These are phyloP conservation scores for Myopa testacea DNA, from an alignment of 2,888 invertebrate genomes.

Conservation along the genomic window DNA sequence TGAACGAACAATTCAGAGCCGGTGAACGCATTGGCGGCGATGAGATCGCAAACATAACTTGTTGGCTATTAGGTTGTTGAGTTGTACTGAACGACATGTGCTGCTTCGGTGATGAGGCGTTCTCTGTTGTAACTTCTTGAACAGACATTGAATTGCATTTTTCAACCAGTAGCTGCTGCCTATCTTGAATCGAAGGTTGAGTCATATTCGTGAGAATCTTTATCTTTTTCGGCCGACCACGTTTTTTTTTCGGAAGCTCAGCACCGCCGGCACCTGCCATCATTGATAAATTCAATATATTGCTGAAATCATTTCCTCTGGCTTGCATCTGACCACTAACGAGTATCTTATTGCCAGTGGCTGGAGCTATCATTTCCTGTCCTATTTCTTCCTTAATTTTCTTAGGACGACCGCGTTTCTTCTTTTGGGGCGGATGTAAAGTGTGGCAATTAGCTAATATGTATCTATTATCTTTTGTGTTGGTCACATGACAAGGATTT, in stretches of 20 bases:
- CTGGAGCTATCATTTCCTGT: conserved; percentile 71
- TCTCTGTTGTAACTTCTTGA: conserved; percentile 51
- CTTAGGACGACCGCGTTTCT: conserved; percentile 91
- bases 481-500: conserved; percentile 27
- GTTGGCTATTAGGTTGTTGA: conserved; percentile 47
- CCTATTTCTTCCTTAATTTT: conserved; percentile 69
- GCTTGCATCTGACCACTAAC: conserved; percentile 66
- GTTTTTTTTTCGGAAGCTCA: conserved; percentile 85
- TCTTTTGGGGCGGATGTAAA: conserved; percentile 76
- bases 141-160: conserved; percentile 55
- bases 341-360: conserved; percentile 68
- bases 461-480: conserved; percentile 19
- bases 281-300: conserved; percentile 61
- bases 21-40: conserved; percentile 64
- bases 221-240: conserved; percentile 89
- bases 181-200: conserved; percentile 69
- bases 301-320: conserved; percentile 69
- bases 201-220: conserved; percentile 68
- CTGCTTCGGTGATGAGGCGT: conserved; percentile 49
- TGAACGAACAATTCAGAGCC: conserved; percentile 58
- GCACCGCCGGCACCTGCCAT: conserved; percentile 59
- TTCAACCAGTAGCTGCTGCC: conserved; percentile 68
- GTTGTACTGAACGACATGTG: conserved; percentile 26
- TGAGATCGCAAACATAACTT: conserved; percentile 42
- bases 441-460: conserved; percentile 26